Evolutionary conservation across 2,888 invertebrate species (phyloP), one percentile per base, ranked within the genome.

Genomic region (Lasioglossum oenotherae): DNA sequence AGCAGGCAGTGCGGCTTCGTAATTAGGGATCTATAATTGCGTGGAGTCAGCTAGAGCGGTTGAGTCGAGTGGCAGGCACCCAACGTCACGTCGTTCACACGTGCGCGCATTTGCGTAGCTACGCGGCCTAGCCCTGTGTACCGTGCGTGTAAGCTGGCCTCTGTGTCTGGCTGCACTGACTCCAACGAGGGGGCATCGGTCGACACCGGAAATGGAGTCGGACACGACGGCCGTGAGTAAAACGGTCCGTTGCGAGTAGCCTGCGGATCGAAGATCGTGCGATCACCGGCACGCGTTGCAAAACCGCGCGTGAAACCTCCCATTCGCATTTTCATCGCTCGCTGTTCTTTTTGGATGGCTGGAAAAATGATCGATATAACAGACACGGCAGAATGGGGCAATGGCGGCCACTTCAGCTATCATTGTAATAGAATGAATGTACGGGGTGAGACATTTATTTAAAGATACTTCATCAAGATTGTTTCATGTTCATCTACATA

Each of bases 1-100:
- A 80, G 84, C 78, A 87, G 86, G 82, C 81, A 71, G 81, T 85
- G 87, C 75, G 85, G 80, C 81, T 71, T 83, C 87, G 91, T 92
- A 92, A 92, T 92, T 92, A 92, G 92, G 89, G 90, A 86, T 90
- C 91, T 92, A 90, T 92, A 92, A 92, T 92, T 92, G 90, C 90
- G 89, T 89, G 88, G 92, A 92, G 91, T 92, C 91, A 91, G 91
- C 91, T 90, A 93, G 92, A 92, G 91, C 91, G 91, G 91, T 91
- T 90, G 90, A 92, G 91, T 88, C 92, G 93, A 93, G 93, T 92
- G 92, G 93, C 90, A 92, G 83, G 75, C 89, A 92, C 89, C 89
- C 90, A 87, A 87, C 90, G 89, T 90, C 91, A 89, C 91, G 89
- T 91, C 89, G 89, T 88, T 89, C 90, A 87, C 91, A 85, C 82